phyloP scores from a whole-genome alignment of 2,113 vertebrate species.

The Chaenogobius annularis region DNA sequence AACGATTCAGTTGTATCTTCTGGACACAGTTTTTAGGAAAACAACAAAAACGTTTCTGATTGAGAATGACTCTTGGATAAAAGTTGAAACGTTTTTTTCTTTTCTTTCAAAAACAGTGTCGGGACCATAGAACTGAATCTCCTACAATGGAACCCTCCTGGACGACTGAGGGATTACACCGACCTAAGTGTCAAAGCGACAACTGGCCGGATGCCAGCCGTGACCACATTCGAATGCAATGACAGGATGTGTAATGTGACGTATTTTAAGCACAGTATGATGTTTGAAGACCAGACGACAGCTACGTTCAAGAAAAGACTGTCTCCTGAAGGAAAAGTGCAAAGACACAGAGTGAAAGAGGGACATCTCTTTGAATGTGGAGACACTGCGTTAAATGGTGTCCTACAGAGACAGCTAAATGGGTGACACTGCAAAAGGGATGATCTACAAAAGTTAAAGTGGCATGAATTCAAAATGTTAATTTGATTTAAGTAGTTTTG shows the following conservation, averaged over 20 bases:
- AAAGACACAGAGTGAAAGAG: slow-evolving; percentile 5
- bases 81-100: too few relatives aligned
- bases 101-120: too few relatives aligned
- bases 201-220: background rate
- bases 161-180: too few relatives aligned
- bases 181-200: background rate
- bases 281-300: slow-evolving; percentile 73
- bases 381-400: slow-evolving; percentile 14
- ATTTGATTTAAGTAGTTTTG: background rate
- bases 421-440: background rate
- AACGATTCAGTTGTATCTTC: too few relatives aligned
- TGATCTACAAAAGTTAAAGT: background rate
- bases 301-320: slow-evolving; percentile 17
- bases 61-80: too few relatives aligned
- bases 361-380: slow-evolving; percentile 61
- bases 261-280: slow-evolving; percentile 69
- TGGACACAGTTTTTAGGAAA: too few relatives aligned
- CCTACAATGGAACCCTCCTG: too few relatives aligned
- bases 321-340: slow-evolving; percentile 29
- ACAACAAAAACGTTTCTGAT: too few relatives aligned
- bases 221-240: slow-evolving; percentile 13
- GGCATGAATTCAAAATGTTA: background rate
- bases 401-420: background rate
- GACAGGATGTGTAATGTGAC: slow-evolving; percentile 44
- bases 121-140: too few relatives aligned